Percentiles rank a stretch among this genome's conserved stretches.
Evolutionary conservation across 2,888 invertebrate genomes (phyloP).

Genomic region (Calliopum simillimum): DNA sequence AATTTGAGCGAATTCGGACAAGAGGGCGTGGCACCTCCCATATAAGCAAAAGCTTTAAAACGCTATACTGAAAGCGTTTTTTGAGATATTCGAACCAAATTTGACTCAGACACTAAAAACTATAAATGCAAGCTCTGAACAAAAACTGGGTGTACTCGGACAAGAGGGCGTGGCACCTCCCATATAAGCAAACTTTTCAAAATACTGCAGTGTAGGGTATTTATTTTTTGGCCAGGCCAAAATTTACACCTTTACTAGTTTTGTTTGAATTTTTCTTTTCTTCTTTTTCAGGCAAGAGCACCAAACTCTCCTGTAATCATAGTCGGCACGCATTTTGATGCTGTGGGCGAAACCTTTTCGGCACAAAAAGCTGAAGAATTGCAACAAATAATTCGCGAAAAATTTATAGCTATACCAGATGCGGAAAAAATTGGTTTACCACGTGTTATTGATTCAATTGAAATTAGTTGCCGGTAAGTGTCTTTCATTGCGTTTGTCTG

Average conservation of each 20-base stretch:
- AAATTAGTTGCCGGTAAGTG: slow-evolving; percentile 76
- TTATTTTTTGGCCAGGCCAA: too few relatives aligned
- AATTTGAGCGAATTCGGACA: too few relatives aligned
- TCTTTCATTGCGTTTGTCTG: neutral
- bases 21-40: too few relatives aligned
- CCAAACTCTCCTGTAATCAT: slow-evolving; percentile 97
- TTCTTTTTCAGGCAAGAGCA: slow-evolving; percentile 76
- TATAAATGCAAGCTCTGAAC: too few relatives aligned
- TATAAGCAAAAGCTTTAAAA: too few relatives aligned
- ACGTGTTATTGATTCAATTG: slow-evolving; percentile 90
- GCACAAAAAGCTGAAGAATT: slow-evolving; percentile 75
- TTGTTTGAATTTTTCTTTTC: neutral
- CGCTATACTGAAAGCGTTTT: too few relatives aligned
- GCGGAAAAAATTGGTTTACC: slow-evolving; percentile 97
- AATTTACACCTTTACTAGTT: neutral
- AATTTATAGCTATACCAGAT: slow-evolving; percentile 93
- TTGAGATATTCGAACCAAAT: too few relatives aligned
- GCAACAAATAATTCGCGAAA: slow-evolving; percentile 87
- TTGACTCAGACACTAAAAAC: too few relatives aligned
- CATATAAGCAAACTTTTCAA: too few relatives aligned
- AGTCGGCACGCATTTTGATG: slow-evolving; percentile 96
- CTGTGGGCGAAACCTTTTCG: slow-evolving; percentile 71
- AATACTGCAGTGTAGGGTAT: too few relatives aligned
- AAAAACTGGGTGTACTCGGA: too few relatives aligned
- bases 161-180: too few relatives aligned